phyloP scores from a whole-genome alignment of 2,797 vertebrate species.

The Eleutherodactylus coqui region DNA sequence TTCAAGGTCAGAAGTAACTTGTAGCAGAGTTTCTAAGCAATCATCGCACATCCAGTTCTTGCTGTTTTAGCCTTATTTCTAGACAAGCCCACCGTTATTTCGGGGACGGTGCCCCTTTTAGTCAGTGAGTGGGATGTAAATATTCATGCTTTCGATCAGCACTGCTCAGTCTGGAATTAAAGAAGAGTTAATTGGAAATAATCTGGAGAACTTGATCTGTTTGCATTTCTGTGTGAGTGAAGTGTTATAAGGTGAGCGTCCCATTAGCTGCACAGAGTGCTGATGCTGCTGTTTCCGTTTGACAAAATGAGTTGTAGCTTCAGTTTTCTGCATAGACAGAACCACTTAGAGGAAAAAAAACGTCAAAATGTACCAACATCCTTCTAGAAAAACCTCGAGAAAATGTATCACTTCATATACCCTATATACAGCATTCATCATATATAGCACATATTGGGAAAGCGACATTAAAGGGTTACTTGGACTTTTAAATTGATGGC shows the following conservation, averaged over 20 bases:
- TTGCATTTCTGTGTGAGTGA: slow-evolving; percentile 46
- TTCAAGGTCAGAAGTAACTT: too few relatives aligned
- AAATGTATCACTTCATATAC: neutral
- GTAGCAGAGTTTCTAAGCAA: too few relatives aligned
- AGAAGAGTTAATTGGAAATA: slow-evolving; percentile 38
- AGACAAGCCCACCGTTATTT: too few relatives aligned
- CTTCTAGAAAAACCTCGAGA: neutral
- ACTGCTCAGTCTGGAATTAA: slow-evolving; percentile 11
- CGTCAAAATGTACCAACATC: slow-evolving; percentile 3
- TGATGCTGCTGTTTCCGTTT: slow-evolving; percentile 37
- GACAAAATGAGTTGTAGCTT: slow-evolving; percentile 50
- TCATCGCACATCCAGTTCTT: neutral
- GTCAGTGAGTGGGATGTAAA: neutral
- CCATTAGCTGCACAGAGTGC: slow-evolving; percentile 43
- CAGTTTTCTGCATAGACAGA: slow-evolving; percentile 41
- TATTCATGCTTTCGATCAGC: neutral
- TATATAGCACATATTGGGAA: too few relatives aligned
- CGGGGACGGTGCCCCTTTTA: neutral
- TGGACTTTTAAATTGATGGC: too few relatives aligned
- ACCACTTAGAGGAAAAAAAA: slow-evolving; percentile 31
- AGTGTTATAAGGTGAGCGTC: slow-evolving; percentile 39
- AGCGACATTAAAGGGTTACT: neutral
- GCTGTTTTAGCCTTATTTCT: too few relatives aligned
- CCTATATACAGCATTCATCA: neutral
- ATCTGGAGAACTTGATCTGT: slow-evolving; percentile 31